Base-by-base conservation (phyloP, 2,888 invertebrate genomes). In the Chloromyia formosa region DNA sequence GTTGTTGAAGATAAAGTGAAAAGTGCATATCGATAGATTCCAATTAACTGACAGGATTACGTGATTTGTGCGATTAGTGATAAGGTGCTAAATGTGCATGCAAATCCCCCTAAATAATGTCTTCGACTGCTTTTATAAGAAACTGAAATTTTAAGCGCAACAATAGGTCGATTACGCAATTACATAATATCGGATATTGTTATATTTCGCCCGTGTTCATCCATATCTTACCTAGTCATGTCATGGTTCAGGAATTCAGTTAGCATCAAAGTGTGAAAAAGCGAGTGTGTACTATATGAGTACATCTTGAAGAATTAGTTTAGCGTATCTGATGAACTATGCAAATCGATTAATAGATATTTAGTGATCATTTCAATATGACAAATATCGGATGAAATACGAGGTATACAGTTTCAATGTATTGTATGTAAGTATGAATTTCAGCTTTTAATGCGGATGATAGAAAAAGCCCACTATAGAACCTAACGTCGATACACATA, bases 41-140 rank as follows among this genome's bases (percentile, higher is more conserved):
- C 5, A 49, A 49, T 49, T n/a, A 49, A 49, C 12, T 49, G 16
- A 12, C 10, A 64, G 12, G 9, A 66, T 66, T 66, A 66, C 66
- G 66, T 49, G 66, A 22, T 66, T 35, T 35, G 66, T 45, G 49
- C n/a, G 66, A 18, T 66, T 66, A 49, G 66, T 66, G 66, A 45
- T 14, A 22, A 49, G 66, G 66, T 66, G 66, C 49, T 49, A 66
- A 66, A 35, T 35, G 66, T 49, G 66, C 16, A 66, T 66, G 45
- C 49, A 66, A 49, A 3, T 49, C 10, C 49, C 27, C 27, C 27
- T 35, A 35, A 35, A 35, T 35, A 35, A 7, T 7, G 27, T 35
- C 27, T 35, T 4, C 7, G 27, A 35, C 2, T 35, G 27, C 27
- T 35, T 7, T 7, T 35, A 35, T 35, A 35, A 35, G 3, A 35